Evolutionary conservation across 2,113 vertebrate species (phyloP).

Genomic region (Passer montanus): DNA sequence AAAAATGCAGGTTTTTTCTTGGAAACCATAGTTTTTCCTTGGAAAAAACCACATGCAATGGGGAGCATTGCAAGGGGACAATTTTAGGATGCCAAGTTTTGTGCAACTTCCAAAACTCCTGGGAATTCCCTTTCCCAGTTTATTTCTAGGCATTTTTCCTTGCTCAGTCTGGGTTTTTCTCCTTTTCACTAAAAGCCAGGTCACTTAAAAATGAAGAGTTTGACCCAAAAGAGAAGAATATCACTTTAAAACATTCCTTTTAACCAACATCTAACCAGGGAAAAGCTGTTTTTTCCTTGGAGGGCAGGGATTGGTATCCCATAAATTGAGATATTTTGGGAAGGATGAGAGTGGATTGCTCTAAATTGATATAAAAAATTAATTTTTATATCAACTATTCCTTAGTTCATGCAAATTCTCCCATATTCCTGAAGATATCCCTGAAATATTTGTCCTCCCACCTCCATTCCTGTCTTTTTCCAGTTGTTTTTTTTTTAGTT

Average conservation of each 20-base stretch:
- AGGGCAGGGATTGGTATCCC: neutral
- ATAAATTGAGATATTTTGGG: neutral
- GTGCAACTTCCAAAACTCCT: neutral
- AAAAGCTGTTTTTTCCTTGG: neutral
- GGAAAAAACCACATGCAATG: neutral
- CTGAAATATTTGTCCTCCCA: neutral
- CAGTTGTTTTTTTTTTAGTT: neutral
- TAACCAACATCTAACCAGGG: neutral
- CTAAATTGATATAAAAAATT: neutral
- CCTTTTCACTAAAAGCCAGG: neutral
- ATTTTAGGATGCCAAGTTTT: slow-evolving; percentile 19
- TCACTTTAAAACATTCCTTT: neutral
- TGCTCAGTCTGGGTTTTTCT: neutral
- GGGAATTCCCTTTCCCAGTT: slow-evolving; percentile 3
- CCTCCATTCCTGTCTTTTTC: neutral
- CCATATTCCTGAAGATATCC: neutral
- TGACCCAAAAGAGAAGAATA: neutral
- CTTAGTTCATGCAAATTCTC: neutral
- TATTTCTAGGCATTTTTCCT: neutral
- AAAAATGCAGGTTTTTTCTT: neutral
- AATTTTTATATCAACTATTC: neutral
- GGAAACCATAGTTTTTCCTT: neutral
- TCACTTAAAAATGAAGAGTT: neutral
- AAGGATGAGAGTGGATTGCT: neutral
- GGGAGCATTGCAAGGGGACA: neutral